Percentiles rank a stretch among this genome's conserved stretches.
These are phyloP conservation scores for Alectoris magna DNA, from an alignment of 2,797 vertebrate species.

Conservation along the genomic window DNA sequence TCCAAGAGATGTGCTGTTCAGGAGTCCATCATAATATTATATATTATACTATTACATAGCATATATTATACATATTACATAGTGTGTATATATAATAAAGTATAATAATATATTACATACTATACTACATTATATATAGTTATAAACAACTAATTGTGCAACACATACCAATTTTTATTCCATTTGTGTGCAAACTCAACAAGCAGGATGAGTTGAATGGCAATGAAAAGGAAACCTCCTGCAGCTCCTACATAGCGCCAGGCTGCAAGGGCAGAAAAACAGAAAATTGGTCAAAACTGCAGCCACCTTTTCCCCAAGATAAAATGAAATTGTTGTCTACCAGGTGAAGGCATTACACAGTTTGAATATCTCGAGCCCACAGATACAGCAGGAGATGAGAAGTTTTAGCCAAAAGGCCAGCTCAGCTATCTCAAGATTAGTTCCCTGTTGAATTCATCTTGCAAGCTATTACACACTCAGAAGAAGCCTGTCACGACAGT, in stretches of 20 bases:
- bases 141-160: not conserved
- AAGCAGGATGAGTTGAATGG: conserved; percentile 93
- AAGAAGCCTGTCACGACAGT: not conserved
- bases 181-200: conserved; percentile 98
- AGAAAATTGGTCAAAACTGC: conserved; percentile 21
- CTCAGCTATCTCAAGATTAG: not conserved
- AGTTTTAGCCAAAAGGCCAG: not conserved
- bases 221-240: conserved; percentile 89
- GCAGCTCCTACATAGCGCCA: conserved; percentile 91
- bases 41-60: not conserved
- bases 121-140: no score
- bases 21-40: not conserved
- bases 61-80: no score
- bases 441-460: not conserved
- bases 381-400: not conserved
- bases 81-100: no score
- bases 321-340: conserved; percentile 5
- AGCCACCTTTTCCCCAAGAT: not conserved
- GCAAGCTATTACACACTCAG: not conserved
- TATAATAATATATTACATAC: no score
- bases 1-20: fast-evolving
- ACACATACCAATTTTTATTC: conserved; percentile 98
- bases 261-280: conserved; percentile 78
- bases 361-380: not conserved
- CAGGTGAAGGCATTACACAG: not conserved